Evolutionary conservation across 2,113 vertebrate genomes (phyloP).

Genomic region (Elaphurus davidianus): DNA sequence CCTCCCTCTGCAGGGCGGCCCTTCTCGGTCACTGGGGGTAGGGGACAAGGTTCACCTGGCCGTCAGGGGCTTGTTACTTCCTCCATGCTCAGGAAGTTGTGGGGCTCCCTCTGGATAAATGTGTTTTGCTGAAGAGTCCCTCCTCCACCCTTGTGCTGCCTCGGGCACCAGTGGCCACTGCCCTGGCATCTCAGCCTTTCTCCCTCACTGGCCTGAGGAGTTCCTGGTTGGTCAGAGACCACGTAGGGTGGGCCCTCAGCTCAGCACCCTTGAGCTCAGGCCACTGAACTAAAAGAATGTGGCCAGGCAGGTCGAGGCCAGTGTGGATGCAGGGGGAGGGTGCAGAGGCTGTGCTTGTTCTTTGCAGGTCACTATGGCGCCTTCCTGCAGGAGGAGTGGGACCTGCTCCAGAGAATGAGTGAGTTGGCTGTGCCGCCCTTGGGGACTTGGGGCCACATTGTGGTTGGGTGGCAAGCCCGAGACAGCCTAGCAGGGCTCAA

Average conservation of each 20-base stretch:
- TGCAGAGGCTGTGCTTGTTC: background rate
- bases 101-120: background rate
- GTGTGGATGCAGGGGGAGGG: background rate
- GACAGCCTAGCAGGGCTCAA: background rate
- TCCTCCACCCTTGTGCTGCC: background rate
- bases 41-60: background rate
- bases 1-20: rapidly evolving
- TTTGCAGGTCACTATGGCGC: conserved; percentile 93
- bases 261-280: background rate
- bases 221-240: background rate
- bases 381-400: conserved; percentile 98
- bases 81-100: rapidly evolving
- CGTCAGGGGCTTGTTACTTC: background rate
- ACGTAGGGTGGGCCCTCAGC: rapidly evolving
- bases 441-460: rapidly evolving
- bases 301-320: background rate
- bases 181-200: too few relatives aligned
- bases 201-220: background rate
- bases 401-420: conserved; percentile 95
- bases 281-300: rapidly evolving
- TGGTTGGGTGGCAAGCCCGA: background rate
- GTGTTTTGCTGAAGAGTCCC: background rate
- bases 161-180: too few relatives aligned
- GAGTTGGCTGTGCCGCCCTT: conserved; percentile 62
- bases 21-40: background rate